phyloP scores from a whole-genome alignment of 2,888 invertebrate genomes.

The Cyclophora punctaria region DNA sequence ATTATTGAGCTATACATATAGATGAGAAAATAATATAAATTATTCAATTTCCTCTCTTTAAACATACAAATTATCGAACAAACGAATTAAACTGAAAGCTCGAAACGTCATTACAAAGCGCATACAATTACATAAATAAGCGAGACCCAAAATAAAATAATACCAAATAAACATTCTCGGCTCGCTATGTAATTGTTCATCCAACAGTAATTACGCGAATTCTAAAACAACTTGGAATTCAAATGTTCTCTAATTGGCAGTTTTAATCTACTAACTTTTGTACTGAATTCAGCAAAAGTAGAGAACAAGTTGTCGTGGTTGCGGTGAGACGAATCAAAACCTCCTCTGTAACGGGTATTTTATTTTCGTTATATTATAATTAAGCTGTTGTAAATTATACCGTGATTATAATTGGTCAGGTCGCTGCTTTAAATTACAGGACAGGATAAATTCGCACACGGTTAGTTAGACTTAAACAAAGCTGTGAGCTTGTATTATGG shows the following conservation, averaged over 20 bases:
- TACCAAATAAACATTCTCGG: slow-evolving; percentile 45
- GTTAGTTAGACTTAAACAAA: too few relatives aligned
- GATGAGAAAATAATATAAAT: too few relatives aligned
- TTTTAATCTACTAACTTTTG: slow-evolving; percentile 74
- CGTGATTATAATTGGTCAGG: slow-evolving; percentile 40
- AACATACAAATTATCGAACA: not conserved
- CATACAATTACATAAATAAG: slow-evolving; percentile 12
- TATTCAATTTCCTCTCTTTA: too few relatives aligned
- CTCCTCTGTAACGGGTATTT: slow-evolving; percentile 51
- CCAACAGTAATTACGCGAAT: slow-evolving; percentile 68
- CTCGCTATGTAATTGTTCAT: slow-evolving; percentile 59
- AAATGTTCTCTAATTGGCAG: slow-evolving; percentile 72
- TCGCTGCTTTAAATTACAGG: slow-evolving; percentile 34
- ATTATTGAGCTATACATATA: too few relatives aligned
- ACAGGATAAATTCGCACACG: too few relatives aligned
- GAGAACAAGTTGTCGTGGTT: slow-evolving; percentile 67
- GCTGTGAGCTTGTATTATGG: too few relatives aligned
- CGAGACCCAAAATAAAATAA: slow-evolving; percentile 32
- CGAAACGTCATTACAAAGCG: not conserved
- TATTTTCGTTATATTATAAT: slow-evolving; percentile 56
- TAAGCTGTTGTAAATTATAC: slow-evolving; percentile 43
- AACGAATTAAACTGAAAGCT: not conserved
- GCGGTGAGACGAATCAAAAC: slow-evolving; percentile 62
- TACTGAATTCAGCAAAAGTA: slow-evolving; percentile 66
- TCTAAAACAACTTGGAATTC: slow-evolving; percentile 71